Evolutionary conservation across 2,113 vertebrate species (phyloP), one percentile per base, ranked within the genome.

Genomic region (Octodon degus): DNA sequence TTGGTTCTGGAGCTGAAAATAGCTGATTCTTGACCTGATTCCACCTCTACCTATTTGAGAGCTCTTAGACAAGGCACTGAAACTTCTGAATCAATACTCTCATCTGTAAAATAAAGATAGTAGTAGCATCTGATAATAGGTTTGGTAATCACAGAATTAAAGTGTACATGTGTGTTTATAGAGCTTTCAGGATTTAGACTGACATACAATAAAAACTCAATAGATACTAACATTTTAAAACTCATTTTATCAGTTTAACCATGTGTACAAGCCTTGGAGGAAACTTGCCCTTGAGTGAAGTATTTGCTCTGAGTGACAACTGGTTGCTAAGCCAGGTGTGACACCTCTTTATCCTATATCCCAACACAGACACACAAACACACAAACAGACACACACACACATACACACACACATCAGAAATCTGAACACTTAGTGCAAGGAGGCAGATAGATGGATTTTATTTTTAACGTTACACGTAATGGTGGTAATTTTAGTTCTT

Each of bases 61-160:
- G 40, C 86, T 34, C 30, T 60, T 74, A 72, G 70, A 13, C 16
- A 89, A 93, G 34, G 62, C 85, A 11, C 11, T 88, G 87, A 87
- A 86, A 63, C 13, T 89, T 91, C 63, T 53, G 80, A 70, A 65
- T 93, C 37, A 91, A 87, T 91, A 91, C 91, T 7, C 30, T 80
- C 55, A 76, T 63, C n/a, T 76, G 8, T n/a, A 94, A 94, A 96
- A 77, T 81, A 17, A 24, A 92, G 68, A 89, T 83, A 96, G 63
- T 53, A 79, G 34, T 82, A 87, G 37, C 20, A 32, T 53, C 12
- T 62, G 74, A 91, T 74, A 55, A 47, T n/a, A 97, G 19, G 50
- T 94, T 3, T 76, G 17, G 9, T 65, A 96, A 91, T 40, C 19
- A 82, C 65, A 81, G 89, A 84, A 77, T 88, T 96, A 91, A 92